Conservation (phyloP, 2,888 invertebrate genomes). For the Macropis europaea region DNA sequence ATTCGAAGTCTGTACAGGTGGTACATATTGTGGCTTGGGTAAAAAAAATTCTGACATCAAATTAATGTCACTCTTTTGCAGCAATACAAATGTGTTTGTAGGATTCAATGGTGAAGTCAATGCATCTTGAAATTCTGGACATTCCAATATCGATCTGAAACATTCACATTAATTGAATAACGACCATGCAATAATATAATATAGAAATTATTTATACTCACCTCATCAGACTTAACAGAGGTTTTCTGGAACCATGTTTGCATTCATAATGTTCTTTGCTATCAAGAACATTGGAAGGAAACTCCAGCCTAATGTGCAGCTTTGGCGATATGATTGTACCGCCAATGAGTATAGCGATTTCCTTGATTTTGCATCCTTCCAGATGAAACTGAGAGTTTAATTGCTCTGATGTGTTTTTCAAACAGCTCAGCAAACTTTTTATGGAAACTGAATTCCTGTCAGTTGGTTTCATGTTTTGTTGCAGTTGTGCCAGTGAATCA, state of each 20-base stretch:
- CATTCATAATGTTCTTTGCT: slow-evolving; percentile 71
- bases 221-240: slow-evolving; percentile 77
- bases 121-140: slow-evolving; percentile 74
- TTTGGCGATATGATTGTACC: slow-evolving; percentile 77
- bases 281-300: slow-evolving; percentile 70
- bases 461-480: slow-evolving; percentile 65
- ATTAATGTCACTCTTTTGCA: slow-evolving; percentile 73
- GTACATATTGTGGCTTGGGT: slow-evolving; percentile 73
- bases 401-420: slow-evolving; percentile 68
- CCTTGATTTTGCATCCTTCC: slow-evolving; percentile 69
- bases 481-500: slow-evolving; percentile 72
- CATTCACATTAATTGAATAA: background rate
- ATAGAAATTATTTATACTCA: slow-evolving; percentile 16
- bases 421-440: slow-evolving; percentile 61
- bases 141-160: slow-evolving; percentile 73
- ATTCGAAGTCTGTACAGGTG: slow-evolving; percentile 50
- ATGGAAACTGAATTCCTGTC: slow-evolving; percentile 68
- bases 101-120: slow-evolving; percentile 71
- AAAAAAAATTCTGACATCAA: slow-evolving; percentile 73
- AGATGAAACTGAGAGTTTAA: slow-evolving; percentile 69
- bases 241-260: slow-evolving; percentile 75
- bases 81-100: slow-evolving; percentile 77
- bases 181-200: background rate
- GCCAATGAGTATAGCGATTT: slow-evolving; percentile 76
- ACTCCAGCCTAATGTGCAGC: slow-evolving; percentile 69